Conservation (phyloP, 2,797 vertebrate genomes). For the Propithecus perrieri region DNA sequence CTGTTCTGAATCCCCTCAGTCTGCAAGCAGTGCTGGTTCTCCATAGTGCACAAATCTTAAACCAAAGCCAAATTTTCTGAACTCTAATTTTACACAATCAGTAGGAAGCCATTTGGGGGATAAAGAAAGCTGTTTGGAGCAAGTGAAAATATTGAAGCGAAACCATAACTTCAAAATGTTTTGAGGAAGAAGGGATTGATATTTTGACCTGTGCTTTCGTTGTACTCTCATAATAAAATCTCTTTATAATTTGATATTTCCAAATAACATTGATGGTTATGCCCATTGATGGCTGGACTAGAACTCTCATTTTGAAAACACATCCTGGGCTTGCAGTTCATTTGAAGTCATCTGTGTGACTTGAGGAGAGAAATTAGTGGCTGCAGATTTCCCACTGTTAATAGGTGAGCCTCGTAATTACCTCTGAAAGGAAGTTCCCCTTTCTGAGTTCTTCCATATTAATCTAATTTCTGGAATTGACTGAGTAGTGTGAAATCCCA, state of each 20-base stretch:
- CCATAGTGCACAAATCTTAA: neutral
- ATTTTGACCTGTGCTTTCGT: neutral
- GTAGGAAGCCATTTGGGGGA: neutral
- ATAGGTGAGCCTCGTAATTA: constrained; percentile 49
- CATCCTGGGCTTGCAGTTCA: neutral
- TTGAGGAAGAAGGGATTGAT: constrained; percentile 23
- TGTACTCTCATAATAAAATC: neutral
- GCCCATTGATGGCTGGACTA: neutral
- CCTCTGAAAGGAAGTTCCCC: constrained; percentile 41
- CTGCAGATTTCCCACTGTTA: constrained; percentile 40
- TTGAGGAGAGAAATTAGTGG: constrained; percentile 35
- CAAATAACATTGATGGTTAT: neutral
- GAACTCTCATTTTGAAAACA: constrained; percentile 30
- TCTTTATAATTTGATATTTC: neutral
- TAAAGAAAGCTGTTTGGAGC: constrained; percentile 24
- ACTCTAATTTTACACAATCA: constrained; percentile 4
- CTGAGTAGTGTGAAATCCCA: constrained; percentile 39
- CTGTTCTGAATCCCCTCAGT: neutral
- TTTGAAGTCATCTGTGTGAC: neutral
- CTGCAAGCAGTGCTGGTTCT: neutral
- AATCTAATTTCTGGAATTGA: constrained; percentile 54
- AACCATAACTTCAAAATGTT: constrained; percentile 14
- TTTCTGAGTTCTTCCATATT: constrained; percentile 33
- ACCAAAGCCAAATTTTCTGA: constrained; percentile 16
- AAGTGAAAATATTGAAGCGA: neutral